Evolutionary conservation across 2,797 vertebrate species (phyloP).

Genomic region (Enteromius mattozi): DNA sequence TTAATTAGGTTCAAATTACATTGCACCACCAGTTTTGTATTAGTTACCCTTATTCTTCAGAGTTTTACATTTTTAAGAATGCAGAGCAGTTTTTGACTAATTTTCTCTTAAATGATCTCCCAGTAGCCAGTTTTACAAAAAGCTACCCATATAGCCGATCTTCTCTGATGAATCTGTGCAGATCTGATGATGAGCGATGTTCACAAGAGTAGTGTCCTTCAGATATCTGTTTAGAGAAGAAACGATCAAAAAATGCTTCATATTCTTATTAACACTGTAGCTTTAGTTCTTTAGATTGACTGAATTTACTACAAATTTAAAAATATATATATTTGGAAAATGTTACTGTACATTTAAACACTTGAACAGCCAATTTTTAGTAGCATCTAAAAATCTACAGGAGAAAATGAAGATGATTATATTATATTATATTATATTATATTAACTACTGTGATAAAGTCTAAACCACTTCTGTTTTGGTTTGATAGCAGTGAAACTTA

Average conservation of each 20-base stretch:
- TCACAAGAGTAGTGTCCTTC: fast-evolving
- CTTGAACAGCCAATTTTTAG: neutral
- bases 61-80: neutral
- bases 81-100: neutral
- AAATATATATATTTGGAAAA: neutral
- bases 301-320: neutral
- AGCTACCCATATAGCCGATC: conserved; percentile 31
- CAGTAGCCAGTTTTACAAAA: conserved; percentile 57
- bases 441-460: too few species aligned
- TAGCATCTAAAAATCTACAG: neutral
- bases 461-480: neutral
- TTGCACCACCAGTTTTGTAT: neutral
- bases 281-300: neutral
- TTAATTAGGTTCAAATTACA: neutral
- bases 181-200: neutral
- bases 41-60: neutral
- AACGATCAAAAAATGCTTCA: neutral
- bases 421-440: too few species aligned
- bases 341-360: neutral
- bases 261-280: neutral
- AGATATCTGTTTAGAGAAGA: conserved; percentile 62
- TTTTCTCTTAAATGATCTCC: neutral
- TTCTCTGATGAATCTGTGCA: conserved; percentile 64
- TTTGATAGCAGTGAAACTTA: conserved; percentile 55
- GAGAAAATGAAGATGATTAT: too few species aligned